Conservation (phyloP, 2,888 invertebrate genomes). For the Volucella bombylans region DNA sequence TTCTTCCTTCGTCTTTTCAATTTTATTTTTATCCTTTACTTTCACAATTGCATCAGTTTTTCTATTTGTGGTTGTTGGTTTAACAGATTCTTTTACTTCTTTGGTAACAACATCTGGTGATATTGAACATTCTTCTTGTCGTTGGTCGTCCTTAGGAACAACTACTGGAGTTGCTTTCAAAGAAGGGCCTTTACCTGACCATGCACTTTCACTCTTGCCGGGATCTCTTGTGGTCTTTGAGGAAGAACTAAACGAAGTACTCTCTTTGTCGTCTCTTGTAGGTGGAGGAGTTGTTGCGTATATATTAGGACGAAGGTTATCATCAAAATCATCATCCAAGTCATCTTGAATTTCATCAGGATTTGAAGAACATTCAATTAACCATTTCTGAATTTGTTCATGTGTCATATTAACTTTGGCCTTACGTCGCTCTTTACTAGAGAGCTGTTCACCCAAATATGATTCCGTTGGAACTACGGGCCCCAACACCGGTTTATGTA, state of each 20-base stretch:
- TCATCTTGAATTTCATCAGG: slow-evolving; percentile 83
- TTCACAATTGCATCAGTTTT: slow-evolving; percentile 43
- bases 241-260: slow-evolving; percentile 80
- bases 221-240: slow-evolving; percentile 81
- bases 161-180: slow-evolving; percentile 81
- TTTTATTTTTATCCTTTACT: slow-evolving; percentile 66
- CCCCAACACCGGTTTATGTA: slow-evolving; percentile 82
- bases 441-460: slow-evolving; percentile 81
- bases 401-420: slow-evolving; percentile 88
- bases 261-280: slow-evolving; percentile 81
- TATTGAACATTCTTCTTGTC: slow-evolving; percentile 68
- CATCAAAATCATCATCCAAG: slow-evolving; percentile 81
- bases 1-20: slow-evolving; percentile 70
- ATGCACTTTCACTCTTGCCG: slow-evolving; percentile 81
- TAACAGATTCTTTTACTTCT: slow-evolving; percentile 55
- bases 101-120: slow-evolving; percentile 61
- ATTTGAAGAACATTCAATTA: slow-evolving; percentile 84
- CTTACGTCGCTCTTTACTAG: slow-evolving; percentile 83
- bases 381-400: slow-evolving; percentile 88
- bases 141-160: slow-evolving; percentile 75
- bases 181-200: slow-evolving; percentile 82
- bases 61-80: slow-evolving; percentile 46
- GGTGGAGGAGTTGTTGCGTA: slow-evolving; percentile 80
- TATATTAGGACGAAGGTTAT: slow-evolving; percentile 80
- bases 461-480: slow-evolving; percentile 82